Percentiles rank a stretch among this genome's conserved stretches.
Evolutionary conservation across 1,140 invertebrate genomes (phyloP).

Genomic region (fruit fly (Drosophila melanogaster)): Release_6_plus_ISO1_MT NC_004354.4:3573501-3574000

Average conservation of each 20-base stretch:
- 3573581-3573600: conserved; percentile 4
- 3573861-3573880: background rate
- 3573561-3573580: conserved; percentile 24
- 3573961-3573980: conserved; percentile 3
- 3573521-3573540: background rate
- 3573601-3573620: background rate
- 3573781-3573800: no score
- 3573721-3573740: background rate
- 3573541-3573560: conserved; percentile 10
- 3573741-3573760: background rate
- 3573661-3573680: background rate
- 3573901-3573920: background rate
- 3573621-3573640: no score
- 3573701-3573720: background rate
- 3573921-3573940: conserved; percentile 10
- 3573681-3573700: background rate
- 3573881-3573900: no score
- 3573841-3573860: background rate
- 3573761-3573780: no score
- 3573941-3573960: conserved; percentile 6
- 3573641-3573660: background rate
- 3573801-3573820: no score
- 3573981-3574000: conserved; percentile 4
- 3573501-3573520: background rate
- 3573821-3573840: background rate